These are phyloP conservation scores for Macropus fuliginosus DNA, from an alignment of 2,797 vertebrate species.

Conservation along the genomic window DNA sequence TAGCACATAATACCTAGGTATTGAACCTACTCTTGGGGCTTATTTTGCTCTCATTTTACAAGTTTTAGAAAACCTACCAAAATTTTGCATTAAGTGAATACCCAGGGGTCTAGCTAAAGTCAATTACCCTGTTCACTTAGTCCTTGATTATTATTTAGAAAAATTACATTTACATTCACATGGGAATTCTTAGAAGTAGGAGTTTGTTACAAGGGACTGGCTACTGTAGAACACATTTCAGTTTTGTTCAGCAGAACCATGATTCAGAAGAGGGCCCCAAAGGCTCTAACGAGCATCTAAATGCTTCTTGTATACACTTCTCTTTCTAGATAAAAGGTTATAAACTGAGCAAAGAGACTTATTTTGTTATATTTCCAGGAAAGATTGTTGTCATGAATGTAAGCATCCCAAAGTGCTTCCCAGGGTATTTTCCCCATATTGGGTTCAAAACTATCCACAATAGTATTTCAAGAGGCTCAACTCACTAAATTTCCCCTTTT, in stretches of 20 bases:
- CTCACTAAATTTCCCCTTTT: not conserved
- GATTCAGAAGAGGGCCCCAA: not conserved
- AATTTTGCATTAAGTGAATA: constrained; percentile 38
- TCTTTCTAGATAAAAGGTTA: not conserved
- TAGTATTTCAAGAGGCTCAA: not conserved
- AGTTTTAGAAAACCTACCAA: constrained; percentile 43
- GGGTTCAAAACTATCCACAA: not conserved
- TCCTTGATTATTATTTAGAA: constrained; percentile 30
- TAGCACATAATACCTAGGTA: not conserved
- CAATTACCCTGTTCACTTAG: constrained; percentile 25
- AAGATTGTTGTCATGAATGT: not conserved
- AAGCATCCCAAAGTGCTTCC: not conserved
- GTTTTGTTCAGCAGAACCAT: not conserved
- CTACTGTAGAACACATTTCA: not conserved
- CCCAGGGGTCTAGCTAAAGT: constrained; percentile 9
- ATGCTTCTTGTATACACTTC: not conserved
- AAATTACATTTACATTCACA: not conserved
- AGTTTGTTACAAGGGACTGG: not conserved
- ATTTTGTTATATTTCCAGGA: not conserved
- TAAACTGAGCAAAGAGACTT: not conserved
- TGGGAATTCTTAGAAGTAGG: constrained; percentile 1
- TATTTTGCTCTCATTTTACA: constrained; percentile 28
- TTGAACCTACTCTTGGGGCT: not conserved
- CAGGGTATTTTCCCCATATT: not conserved
- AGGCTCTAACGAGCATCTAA: not conserved